Evolutionary conservation across 2,113 vertebrate species (phyloP).

Genomic region (Oreochromis niloticus): DNA sequence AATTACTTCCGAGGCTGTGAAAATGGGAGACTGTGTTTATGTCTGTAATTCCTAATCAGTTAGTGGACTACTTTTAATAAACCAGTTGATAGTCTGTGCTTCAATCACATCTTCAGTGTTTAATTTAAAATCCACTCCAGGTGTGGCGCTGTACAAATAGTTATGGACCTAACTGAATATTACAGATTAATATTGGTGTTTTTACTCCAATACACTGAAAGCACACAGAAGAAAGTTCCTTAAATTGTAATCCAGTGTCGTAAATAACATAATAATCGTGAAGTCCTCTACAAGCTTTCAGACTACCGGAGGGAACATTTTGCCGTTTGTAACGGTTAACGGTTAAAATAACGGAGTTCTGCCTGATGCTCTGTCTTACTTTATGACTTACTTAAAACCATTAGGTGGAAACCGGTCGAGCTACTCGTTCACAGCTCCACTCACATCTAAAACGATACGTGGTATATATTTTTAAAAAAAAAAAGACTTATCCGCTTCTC

Average conservation of each 20-base stretch:
- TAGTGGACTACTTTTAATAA: no score
- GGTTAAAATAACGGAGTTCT: not conserved
- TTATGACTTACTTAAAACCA: not conserved
- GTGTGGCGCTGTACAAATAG: not conserved
- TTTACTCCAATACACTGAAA: not conserved
- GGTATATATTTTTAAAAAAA: not conserved
- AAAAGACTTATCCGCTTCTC: not conserved
- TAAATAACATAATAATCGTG: not conserved
- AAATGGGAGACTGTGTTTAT: no score
- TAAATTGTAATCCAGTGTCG: not conserved
- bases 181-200: not conserved
- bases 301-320: not conserved
- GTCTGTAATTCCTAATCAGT: no score
- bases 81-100: not conserved
- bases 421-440: not conserved
- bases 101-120: no score
- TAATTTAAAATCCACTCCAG: no score
- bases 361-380: not conserved
- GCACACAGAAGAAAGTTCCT: not conserved
- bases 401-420: not conserved
- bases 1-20: no score
- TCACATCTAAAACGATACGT: not conserved
- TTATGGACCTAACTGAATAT: not conserved
- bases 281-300: not conserved
- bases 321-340: not conserved